phyloP scores from a whole-genome alignment of 2,888 invertebrate genomes.

The Urechis unicinctus region DNA sequence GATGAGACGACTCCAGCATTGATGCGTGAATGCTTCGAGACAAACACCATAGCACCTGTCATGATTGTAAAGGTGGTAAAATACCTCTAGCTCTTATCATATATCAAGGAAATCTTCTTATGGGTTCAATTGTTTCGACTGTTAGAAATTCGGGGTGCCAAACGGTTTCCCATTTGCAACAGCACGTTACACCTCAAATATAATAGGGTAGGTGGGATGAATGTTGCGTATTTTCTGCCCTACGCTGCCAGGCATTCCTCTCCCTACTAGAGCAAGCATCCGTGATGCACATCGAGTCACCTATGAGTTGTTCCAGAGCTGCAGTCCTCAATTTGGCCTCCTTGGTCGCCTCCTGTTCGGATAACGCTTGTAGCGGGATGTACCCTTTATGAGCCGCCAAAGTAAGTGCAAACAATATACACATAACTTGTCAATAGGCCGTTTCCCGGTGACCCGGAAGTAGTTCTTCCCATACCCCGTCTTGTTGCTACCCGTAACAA shows the following conservation, averaged over 20 bases:
- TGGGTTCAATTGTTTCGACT: not conserved
- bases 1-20: slow-evolving; percentile 66
- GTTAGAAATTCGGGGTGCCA: not conserved
- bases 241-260: slow-evolving; percentile 64
- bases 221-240: too few species aligned
- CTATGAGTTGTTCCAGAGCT: slow-evolving; percentile 54
- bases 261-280: slow-evolving; percentile 55
- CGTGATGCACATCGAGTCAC: slow-evolving; percentile 40
- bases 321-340: slow-evolving; percentile 78
- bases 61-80: slow-evolving; percentile 69
- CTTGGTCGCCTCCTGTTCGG: slow-evolving; percentile 69
- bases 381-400: slow-evolving; percentile 84
- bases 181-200: too few species aligned
- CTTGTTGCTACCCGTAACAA: too few species aligned
- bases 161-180: not conserved
- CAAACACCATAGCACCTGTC: slow-evolving; percentile 76
- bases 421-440: too few species aligned
- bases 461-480: too few species aligned
- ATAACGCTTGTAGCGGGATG: slow-evolving; percentile 70
- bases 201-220: too few species aligned
- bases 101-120: too few species aligned
- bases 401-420: slow-evolving; percentile 59
- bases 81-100: not conserved
- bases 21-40: slow-evolving; percentile 63
- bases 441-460: too few species aligned